Evolutionary conservation across 1,140 invertebrate species (phyloP).

Genomic region (Megathymus violae): DNA sequence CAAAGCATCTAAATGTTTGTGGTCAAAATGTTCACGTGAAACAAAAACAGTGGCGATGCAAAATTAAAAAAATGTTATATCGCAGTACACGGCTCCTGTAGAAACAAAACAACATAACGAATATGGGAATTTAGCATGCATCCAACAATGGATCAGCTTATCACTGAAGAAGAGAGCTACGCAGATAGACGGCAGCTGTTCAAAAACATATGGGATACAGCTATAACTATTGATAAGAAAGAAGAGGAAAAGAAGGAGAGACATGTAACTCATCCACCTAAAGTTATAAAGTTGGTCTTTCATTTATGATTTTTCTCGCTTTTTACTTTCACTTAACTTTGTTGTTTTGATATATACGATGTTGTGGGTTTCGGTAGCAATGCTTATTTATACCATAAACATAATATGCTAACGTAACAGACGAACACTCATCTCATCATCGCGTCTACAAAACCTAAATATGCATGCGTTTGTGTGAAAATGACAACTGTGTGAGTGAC

Average conservation of each 20-base stretch:
- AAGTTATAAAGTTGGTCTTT: slow-evolving; percentile 77
- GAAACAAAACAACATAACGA: neutral
- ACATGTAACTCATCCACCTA: slow-evolving; percentile 58
- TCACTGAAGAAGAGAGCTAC: slow-evolving; percentile 63
- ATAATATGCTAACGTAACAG: too few relatives aligned
- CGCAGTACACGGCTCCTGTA: neutral
- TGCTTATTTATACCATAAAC: too few relatives aligned
- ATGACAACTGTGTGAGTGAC: too few relatives aligned
- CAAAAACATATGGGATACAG: slow-evolving; percentile 68
- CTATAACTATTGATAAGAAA: slow-evolving; percentile 53
- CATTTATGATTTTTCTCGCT: slow-evolving; percentile 16
- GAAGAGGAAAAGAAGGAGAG: slow-evolving; percentile 52
- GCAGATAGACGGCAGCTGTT: slow-evolving; percentile 62
- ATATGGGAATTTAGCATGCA: slow-evolving; percentile 3
- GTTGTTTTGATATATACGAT: too few relatives aligned
- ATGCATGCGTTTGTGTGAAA: too few relatives aligned
- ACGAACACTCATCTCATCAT: too few relatives aligned
- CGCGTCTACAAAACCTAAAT: too few relatives aligned
- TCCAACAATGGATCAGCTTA: slow-evolving; percentile 39
- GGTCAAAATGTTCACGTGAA: too few relatives aligned
- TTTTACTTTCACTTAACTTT: too few relatives aligned
- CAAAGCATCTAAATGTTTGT: too few relatives aligned
- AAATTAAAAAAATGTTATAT: neutral
- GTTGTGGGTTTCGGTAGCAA: too few relatives aligned
- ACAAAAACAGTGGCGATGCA: neutral